These are phyloP conservation scores for Nothoprocta pentlandii DNA, from an alignment of 2,113 vertebrate genomes.

Conservation along the genomic window DNA sequence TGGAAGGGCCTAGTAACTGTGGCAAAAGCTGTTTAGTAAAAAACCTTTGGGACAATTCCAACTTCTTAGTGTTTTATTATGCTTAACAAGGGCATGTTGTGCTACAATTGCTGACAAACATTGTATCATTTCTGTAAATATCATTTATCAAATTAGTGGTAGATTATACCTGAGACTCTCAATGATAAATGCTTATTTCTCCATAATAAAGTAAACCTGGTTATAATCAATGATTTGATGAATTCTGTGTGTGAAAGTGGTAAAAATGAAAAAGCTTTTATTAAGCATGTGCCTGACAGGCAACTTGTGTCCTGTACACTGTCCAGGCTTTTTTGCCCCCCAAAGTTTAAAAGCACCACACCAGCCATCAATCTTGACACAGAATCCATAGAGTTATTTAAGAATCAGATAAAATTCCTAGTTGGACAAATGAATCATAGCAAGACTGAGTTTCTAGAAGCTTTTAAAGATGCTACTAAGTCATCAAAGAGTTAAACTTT, in stretches of 20 bases:
- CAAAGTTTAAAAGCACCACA: neutral
- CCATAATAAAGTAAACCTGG: neutral
- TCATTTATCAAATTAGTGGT: neutral
- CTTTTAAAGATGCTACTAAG: neutral
- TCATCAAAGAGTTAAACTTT: neutral
- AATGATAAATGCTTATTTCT: neutral
- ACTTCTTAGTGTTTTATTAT: neutral
- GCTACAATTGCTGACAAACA: neutral
- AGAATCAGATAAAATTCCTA: neutral
- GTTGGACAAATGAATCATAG: neutral
- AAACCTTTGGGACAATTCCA: neutral
- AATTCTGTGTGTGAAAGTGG: neutral
- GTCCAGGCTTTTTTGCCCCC: neutral
- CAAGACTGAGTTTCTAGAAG: neutral
- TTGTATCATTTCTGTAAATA: neutral
- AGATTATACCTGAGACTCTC: neutral
- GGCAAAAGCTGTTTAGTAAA: neutral
- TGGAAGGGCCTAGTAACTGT: neutral
- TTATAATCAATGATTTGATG: neutral
- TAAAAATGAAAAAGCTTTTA: neutral
- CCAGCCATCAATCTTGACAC: neutral
- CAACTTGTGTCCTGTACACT: neutral
- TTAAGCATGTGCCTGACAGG: neutral
- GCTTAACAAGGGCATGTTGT: neutral
- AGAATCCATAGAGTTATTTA: neutral